These are phyloP conservation scores for Carapus acus DNA, from an alignment of 2,797 vertebrate species.

Conservation along the genomic window DNA sequence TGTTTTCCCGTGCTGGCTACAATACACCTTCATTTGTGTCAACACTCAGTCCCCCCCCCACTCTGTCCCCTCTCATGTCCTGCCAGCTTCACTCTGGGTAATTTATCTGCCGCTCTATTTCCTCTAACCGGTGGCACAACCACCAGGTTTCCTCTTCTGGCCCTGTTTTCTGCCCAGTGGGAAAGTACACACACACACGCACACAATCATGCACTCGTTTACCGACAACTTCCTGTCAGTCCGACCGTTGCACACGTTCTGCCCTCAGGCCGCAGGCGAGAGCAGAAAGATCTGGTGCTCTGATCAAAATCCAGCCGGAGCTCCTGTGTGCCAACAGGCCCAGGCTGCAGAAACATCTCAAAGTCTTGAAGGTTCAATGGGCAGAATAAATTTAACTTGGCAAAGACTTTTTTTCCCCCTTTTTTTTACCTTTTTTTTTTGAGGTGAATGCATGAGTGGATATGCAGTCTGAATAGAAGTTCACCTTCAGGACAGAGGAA, in stretches of 20 bases:
- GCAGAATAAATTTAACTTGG: constrained; percentile 9
- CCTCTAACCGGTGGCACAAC: constrained; percentile 60
- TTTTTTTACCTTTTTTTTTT: too few species aligned
- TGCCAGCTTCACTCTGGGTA: constrained; percentile 60
- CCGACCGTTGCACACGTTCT: constrained; percentile 49
- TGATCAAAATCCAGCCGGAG: constrained; percentile 54
- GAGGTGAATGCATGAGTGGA: too few species aligned
- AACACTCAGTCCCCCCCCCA: constrained; percentile 58
- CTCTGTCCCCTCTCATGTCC: constrained; percentile 60
- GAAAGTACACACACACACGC: constrained; percentile 47
- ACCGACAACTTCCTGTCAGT: constrained; percentile 59
- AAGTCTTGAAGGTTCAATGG: constrained; percentile 28
- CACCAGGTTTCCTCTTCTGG: constrained; percentile 57
- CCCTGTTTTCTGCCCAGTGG: constrained; percentile 52
- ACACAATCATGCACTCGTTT: constrained; percentile 47
- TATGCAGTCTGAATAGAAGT: too few species aligned
- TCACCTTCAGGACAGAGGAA: too few species aligned
- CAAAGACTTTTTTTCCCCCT: background rate
- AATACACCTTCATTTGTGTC: constrained; percentile 41
- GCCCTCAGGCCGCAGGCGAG: constrained; percentile 43
- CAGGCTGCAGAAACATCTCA: constrained; percentile 18
- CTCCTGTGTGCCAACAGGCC: constrained; percentile 41
- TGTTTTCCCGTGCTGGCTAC: constrained; percentile 45
- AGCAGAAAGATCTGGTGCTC: constrained; percentile 39
- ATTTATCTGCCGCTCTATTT: constrained; percentile 61